These are phyloP conservation scores for Tetragonisca angustula DNA, from an alignment of 2,888 invertebrate genomes.

Conservation along the genomic window DNA sequence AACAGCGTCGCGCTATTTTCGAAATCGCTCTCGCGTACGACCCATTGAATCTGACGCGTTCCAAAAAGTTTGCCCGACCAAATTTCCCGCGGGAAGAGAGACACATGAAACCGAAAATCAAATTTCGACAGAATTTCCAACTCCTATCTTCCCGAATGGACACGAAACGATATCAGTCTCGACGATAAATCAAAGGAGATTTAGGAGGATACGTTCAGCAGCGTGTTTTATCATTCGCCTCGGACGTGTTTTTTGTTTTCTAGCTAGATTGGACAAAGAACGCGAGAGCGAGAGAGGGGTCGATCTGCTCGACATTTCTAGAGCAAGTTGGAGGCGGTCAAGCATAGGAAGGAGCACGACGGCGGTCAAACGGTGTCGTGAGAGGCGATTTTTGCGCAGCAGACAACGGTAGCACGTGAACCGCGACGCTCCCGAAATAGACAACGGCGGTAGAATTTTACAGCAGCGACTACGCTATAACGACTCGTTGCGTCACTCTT, in stretches of 20 bases:
- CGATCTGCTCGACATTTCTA: background rate
- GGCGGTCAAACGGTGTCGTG: constrained; percentile 7
- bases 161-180: too few species aligned
- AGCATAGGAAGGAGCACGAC: background rate
- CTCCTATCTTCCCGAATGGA: too few species aligned
- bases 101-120: too few species aligned
- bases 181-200: constrained; percentile 7
- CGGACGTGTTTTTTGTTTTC: background rate
- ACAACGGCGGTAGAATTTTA: constrained; percentile 77
- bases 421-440: constrained; percentile 75
- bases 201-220: too few species aligned
- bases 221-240: background rate
- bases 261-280: too few species aligned
- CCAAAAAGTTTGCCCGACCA: background rate
- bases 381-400: constrained; percentile 54
- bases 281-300: background rate
- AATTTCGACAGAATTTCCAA: too few species aligned
- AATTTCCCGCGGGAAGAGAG: background rate
- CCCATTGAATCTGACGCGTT: background rate
- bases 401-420: constrained; percentile 30
- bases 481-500: constrained; percentile 71
- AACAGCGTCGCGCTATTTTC: constrained; percentile 50
- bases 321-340: background rate
- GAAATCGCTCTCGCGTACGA: constrained; percentile 12
- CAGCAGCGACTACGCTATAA: constrained; percentile 63